Conservation (phyloP, 2,113 vertebrate species). For the Guaruba guarouba region DNA sequence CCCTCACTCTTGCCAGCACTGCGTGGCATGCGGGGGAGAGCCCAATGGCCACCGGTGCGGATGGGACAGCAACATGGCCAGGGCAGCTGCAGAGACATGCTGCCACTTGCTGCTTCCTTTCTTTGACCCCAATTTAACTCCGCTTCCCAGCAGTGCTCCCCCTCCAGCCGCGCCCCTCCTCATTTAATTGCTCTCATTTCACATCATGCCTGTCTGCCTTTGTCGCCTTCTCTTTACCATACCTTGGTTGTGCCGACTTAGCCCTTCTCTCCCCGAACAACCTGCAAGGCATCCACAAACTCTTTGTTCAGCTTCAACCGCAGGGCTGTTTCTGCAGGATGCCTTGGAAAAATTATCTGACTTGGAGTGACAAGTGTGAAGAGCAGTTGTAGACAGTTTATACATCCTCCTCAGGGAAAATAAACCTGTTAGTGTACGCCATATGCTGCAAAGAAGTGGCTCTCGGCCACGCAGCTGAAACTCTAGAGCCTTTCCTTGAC, state of each 20-base stretch:
- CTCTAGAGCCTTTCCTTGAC: constrained; percentile 1
- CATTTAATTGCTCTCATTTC: neutral
- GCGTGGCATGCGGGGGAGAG: accelerated
- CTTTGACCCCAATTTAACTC: neutral
- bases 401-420: constrained; percentile 52
- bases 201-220: accelerated
- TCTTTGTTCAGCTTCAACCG: neutral
- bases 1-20: neutral
- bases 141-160: neutral
- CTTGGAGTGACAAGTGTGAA: constrained; percentile 60
- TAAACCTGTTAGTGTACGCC: constrained; percentile 51
- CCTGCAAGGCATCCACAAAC: neutral
- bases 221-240: neutral
- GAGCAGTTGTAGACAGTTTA: constrained; percentile 65
- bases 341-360: constrained; percentile 29
- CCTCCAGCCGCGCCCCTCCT: neutral
- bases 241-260: accelerated
- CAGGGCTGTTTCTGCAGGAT: neutral
- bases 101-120: constrained; percentile 16
- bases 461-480: constrained; percentile 41
- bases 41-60: neutral
- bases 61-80: neutral
- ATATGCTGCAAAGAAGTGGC: constrained; percentile 55
- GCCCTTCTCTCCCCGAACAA: neutral
- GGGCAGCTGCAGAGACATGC: neutral